Evolutionary conservation across 2,888 invertebrate genomes (phyloP).

Genomic region (Metacarcinus magister): DNA sequence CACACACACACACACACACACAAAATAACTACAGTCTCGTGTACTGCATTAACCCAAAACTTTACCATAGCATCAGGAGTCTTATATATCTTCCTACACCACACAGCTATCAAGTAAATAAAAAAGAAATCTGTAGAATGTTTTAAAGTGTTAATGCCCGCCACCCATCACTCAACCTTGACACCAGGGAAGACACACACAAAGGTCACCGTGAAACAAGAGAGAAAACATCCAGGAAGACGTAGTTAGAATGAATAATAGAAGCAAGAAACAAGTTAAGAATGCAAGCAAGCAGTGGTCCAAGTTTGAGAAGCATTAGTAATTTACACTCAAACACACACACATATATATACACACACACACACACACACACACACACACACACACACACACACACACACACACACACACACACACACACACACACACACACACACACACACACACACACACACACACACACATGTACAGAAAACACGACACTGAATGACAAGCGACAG

Average conservation of each 20-base stretch:
- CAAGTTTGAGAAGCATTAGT: not conserved
- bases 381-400: too few relatives aligned
- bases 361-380: too few relatives aligned
- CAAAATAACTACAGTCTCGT: not conserved
- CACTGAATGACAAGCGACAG: conserved; percentile 36
- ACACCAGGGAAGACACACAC: not conserved
- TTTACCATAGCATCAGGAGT: not conserved
- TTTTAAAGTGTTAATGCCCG: not conserved
- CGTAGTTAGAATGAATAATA: not conserved
- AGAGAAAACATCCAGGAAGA: conserved; percentile 19
- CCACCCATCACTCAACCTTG: conserved; percentile 4
- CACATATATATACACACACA: not conserved
- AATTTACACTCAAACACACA: not conserved
- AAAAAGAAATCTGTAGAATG: not conserved
- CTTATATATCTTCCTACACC: not conserved
- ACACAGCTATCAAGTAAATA: not conserved
- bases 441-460: not conserved
- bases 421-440: not conserved
- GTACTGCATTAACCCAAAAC: not conserved
- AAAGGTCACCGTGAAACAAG: not conserved
- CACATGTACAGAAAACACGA: not conserved
- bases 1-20: not conserved
- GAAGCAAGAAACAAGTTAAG: conserved; percentile 43
- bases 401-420: not conserved
- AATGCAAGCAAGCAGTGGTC: conserved; percentile 55